These are phyloP conservation scores for Leptestheria dahalacensis DNA, from an alignment of 1,140 invertebrate species.

Conservation along the genomic window DNA sequence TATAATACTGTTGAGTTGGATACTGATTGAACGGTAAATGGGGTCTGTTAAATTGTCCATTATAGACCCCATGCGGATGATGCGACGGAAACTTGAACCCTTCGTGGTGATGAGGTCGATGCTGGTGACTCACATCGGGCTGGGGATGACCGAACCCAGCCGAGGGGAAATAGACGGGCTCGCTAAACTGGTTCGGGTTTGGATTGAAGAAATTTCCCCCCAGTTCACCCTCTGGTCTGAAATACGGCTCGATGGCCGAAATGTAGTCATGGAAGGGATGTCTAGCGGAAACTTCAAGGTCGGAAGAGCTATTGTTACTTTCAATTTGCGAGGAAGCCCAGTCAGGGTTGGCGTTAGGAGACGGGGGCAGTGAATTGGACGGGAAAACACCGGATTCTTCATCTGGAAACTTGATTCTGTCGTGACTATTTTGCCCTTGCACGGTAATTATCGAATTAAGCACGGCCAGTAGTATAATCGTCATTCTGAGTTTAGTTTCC, in stretches of 20 bases:
- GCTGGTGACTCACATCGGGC: background rate
- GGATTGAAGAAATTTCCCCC: background rate
- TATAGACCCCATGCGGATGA: too few relatives aligned
- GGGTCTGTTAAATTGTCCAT: background rate
- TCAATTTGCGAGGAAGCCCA: too few relatives aligned
- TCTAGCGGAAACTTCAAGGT: background rate
- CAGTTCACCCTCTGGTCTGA: background rate
- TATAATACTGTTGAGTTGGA: background rate
- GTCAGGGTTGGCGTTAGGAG: too few relatives aligned
- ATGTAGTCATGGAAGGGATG: background rate
- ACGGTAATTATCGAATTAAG: background rate
- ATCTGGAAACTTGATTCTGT: background rate
- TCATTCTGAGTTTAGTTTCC: background rate
- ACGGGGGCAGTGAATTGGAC: too few relatives aligned
- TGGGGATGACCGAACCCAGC: background rate
- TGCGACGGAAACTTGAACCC: background rate
- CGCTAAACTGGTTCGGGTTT: background rate
- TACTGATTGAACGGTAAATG: too few relatives aligned
- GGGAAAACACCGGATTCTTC: too few relatives aligned
- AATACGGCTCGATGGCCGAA: background rate
- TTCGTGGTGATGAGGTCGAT: too few relatives aligned
- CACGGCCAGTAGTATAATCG: background rate
- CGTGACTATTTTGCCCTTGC: background rate
- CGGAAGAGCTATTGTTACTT: too few relatives aligned
- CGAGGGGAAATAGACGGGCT: background rate